phyloP scores from a whole-genome alignment of 1,140 invertebrate genomes.

The Heliconius eleuchia region DNA sequence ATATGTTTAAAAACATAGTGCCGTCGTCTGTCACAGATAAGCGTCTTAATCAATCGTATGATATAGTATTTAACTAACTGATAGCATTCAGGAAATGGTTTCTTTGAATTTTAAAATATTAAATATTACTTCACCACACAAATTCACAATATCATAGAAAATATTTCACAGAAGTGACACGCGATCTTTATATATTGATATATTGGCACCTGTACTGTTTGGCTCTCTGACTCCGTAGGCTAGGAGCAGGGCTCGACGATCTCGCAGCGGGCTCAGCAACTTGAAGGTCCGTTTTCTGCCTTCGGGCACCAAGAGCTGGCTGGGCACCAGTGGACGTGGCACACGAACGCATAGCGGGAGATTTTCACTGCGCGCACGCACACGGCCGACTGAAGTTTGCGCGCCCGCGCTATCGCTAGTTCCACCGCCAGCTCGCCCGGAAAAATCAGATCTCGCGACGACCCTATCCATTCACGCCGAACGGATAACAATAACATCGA shows the following conservation, averaged over 20 bases:
- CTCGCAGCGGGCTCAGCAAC: conserved; percentile 68
- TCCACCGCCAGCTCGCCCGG: conserved; percentile 60
- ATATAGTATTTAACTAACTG: conserved; percentile 18
- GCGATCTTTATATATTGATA: conserved; percentile 24
- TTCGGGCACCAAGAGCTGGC: conserved; percentile 63
- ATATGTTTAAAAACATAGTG: conserved; percentile 29
- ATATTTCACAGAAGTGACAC: conserved; percentile 24
- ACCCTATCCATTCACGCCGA: conserved; percentile 77
- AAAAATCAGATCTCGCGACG: conserved; percentile 72
- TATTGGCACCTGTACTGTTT: conserved; percentile 75
- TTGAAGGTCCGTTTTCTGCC: conserved; percentile 78
- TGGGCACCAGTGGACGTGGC: conserved; percentile 54
- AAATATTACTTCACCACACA: background rate
- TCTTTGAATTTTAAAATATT: background rate
- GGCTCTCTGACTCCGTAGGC: conserved; percentile 71
- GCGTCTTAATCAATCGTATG: conserved; percentile 19
- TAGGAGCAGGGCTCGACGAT: conserved; percentile 68
- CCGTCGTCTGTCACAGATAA: conserved; percentile 20
- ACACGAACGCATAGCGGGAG: conserved; percentile 68
- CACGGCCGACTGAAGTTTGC: conserved; percentile 64
- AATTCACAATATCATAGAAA: background rate
- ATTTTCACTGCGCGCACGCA: conserved; percentile 75
- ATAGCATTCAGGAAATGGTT: background rate
- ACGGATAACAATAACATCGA: conserved; percentile 63
- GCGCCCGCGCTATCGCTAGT: conserved; percentile 56